Conservation (phyloP, 1,140 invertebrate species). For the Ooceraea biroi region DNA sequence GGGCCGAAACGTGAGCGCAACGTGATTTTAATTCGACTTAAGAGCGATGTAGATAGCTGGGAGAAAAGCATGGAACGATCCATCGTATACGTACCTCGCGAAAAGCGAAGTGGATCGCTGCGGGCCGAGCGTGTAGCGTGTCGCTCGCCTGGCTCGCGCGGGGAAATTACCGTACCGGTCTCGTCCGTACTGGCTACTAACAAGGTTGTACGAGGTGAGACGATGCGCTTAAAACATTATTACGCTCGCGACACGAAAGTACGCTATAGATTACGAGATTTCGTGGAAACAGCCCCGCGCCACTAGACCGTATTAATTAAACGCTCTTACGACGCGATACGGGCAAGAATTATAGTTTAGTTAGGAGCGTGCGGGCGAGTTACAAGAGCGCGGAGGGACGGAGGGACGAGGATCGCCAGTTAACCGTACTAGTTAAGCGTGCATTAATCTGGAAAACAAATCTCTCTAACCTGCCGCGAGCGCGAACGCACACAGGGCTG, state of each 20-base stretch:
- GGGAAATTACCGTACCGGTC: conserved; percentile 46
- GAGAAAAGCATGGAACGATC: neutral
- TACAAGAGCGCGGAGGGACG: conserved; percentile 25
- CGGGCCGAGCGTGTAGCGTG: conserved; percentile 51
- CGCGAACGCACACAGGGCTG: neutral
- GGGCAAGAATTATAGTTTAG: conserved; percentile 62
- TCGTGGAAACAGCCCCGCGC: conserved; percentile 54
- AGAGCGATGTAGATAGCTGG: neutral
- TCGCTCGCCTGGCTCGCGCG: conserved; percentile 35
- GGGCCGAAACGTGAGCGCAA: conserved; percentile 6
- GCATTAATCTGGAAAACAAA: conserved; percentile 63
- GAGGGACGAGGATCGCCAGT: neutral
- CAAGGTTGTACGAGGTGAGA: conserved; percentile 61
- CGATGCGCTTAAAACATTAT: conserved; percentile 62
- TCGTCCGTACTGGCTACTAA: conserved; percentile 25
- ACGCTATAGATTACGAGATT: conserved; percentile 61
- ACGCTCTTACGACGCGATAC: conserved; percentile 57
- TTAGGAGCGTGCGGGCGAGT: conserved; percentile 46
- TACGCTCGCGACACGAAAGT: conserved; percentile 57
- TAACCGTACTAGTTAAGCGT: no score
- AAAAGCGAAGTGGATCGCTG: conserved; percentile 52
- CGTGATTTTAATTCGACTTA: conserved; percentile 44
- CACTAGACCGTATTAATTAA: conserved; percentile 62
- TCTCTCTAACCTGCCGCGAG: conserved; percentile 50
- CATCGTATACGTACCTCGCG: conserved; percentile 38